Evolutionary conservation across 2,113 vertebrate genomes (phyloP).

Genomic region (Urocolius indicus): DNA sequence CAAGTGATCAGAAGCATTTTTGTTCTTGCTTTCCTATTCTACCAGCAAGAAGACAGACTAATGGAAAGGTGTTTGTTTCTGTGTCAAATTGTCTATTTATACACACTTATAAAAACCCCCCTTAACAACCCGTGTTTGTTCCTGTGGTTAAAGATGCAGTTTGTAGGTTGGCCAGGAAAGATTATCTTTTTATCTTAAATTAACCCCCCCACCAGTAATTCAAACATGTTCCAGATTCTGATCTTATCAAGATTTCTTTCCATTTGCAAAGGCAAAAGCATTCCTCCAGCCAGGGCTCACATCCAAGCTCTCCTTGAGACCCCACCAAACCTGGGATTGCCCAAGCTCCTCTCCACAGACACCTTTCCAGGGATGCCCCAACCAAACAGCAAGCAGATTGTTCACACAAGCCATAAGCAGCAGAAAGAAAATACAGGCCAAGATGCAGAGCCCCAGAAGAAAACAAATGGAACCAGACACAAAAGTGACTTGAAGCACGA

Average conservation of each 20-base stretch:
- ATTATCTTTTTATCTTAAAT: neutral
- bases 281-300: neutral
- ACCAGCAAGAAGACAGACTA: neutral
- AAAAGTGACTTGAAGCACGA: neutral
- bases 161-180: neutral
- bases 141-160: neutral
- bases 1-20: constrained; percentile 45
- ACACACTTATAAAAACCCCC: neutral
- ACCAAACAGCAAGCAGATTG: neutral
- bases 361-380: constrained; percentile 10
- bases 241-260: constrained; percentile 64
- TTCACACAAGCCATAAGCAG: constrained; percentile 5
- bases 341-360: constrained; percentile 6
- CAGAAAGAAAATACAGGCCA: constrained; percentile 14
- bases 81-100: neutral
- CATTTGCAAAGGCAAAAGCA: neutral
- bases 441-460: constrained; percentile 53
- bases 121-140: neutral
- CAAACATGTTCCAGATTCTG: neutral
- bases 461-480: constrained; percentile 3
- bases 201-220: neutral
- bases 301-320: neutral
- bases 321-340: neutral
- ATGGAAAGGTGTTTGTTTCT: neutral
- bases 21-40: neutral